Base-by-base conservation (phyloP, 2,113 vertebrate genomes). In the Ammodytes dubius region DNA sequence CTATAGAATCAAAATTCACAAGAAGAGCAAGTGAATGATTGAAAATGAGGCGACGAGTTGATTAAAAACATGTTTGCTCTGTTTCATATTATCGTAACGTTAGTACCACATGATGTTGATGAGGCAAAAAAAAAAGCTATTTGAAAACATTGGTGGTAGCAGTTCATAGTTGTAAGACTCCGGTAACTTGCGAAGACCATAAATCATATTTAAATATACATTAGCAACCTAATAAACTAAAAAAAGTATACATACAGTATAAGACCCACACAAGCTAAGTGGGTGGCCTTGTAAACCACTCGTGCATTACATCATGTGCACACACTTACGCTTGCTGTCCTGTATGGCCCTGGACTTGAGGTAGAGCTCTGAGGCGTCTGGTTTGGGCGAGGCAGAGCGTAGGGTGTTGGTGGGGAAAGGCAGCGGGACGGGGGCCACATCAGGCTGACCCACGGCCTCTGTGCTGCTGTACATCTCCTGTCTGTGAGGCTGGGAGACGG, bases 291-390 rank as follows among this genome's bases (percentile, higher is more conserved):
- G 0, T n/a, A 13, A 47, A 39, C 40, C 8, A 9, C 49, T 37
- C 4, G 1, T n/a, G 13, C 4, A n/a, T 47, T 47, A 19, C 7
- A 35, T 14, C 19, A 17, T 4, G n/a, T 5, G 0, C 14, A 96
- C 98, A 0, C 17, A 96, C 98, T 97, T 82, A 99, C 98, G 98
- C 89, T 97, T 99, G 93, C 96, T 97, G 91, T 99, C 97, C 60
- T 96, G 93, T 5, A 99, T 91, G 27, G 96, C 97, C 92, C 95
- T 98, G 70, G 98, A 99, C 52, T 98, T 99, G 93, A 98, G 92
- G 95, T 99, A 99, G 85, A 99, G 96, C 86, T 99, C 97, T 0
- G 98, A 97, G 1, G 97, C 97, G 87, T 99, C 98, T 39, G 96
- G 94, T 83, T 98, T 99, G 17, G 97, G 98, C 14, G 97, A 99